These are phyloP conservation scores for Synanthedon myopaeformis DNA, from an alignment of 2,888 invertebrate species.

Conservation along the genomic window DNA sequence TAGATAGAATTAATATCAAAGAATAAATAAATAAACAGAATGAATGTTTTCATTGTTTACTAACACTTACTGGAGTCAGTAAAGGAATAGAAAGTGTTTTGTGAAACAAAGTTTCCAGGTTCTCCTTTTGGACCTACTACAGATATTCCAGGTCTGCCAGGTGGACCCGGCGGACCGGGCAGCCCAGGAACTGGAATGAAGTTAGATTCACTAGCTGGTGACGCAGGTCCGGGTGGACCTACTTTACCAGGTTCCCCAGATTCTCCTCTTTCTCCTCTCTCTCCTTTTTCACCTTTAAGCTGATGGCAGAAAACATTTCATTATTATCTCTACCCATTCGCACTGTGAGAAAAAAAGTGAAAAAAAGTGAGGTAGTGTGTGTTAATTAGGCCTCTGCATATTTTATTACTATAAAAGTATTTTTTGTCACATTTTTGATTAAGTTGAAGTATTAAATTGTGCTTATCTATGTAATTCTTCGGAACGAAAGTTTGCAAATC, in stretches of 20 bases:
- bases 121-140: conserved; percentile 43
- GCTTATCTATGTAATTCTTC: too few relatives aligned
- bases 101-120: conserved; percentile 23
- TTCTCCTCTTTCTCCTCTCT: conserved; percentile 28
- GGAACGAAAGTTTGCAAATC: too few relatives aligned
- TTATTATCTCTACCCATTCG: neutral
- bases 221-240: conserved; percentile 21
- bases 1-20: neutral
- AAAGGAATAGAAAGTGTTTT: conserved; percentile 11
- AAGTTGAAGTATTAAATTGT: too few relatives aligned
- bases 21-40: conserved; percentile 1
- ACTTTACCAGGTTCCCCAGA: conserved; percentile 23
- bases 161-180: conserved; percentile 32
- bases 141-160: conserved; percentile 35
- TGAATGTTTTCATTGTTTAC: neutral
- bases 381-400: too few relatives aligned
- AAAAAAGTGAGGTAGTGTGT: too few relatives aligned
- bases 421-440: too few relatives aligned
- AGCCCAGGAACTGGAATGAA: conserved; percentile 8
- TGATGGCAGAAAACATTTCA: conserved; percentile 8
- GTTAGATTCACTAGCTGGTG: neutral
- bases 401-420: too few relatives aligned
- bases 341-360: too few relatives aligned
- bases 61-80: conserved; percentile 6
- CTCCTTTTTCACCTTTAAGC: conserved; percentile 47